Evolutionary conservation across 1,140 invertebrate species (phyloP), one percentile per base, ranked within the genome.

Genomic region (Drosophila simulans): DNA sequence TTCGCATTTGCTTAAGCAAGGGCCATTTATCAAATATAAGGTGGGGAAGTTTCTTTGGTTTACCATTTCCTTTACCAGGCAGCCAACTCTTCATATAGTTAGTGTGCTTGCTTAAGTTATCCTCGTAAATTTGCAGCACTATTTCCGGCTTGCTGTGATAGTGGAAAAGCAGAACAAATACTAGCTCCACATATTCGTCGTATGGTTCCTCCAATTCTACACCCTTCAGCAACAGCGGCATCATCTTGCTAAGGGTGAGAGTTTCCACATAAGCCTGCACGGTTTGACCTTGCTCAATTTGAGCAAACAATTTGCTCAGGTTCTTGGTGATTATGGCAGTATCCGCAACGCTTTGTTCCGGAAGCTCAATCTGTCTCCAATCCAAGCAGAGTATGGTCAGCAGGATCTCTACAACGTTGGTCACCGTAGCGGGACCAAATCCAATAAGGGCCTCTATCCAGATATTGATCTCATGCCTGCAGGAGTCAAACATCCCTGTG

Each of bases 401-500:
- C 27, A 92, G 48, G 22, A 92, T 91, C 25, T 37, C 70, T 0
- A 64, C 64, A 10, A 92, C 85, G 54, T 77, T 73, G 15, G 77
- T 68, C 11, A 89, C 85, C 1, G 64, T 77, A 5, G 55, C 64
- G 0, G 55, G 55, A 54, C 93, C 73, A n/a, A 85, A 78, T 10
- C 80, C 80, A 10, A 76, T 64, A 0, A 92, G 89, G 2, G 93
- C 93, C 77, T 95, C 94, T 12, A 96, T 91, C 93, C 95, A 94
- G 57, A 96, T 93, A 82, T 95, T 93, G 35, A 96, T 93, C 90
- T 96, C 95, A 59, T 94, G 92, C 10, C 68, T 46, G 46, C 92
- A 91, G 76, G 93, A 94, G 27, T 92, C 93, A 91, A 96, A 96
- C 57, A 95, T 92, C 46, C 93, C 93, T 1, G 94, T 94, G 39